These are phyloP conservation scores for Orius laevigatus DNA, from an alignment of 1,140 invertebrate genomes.

Conservation along the genomic window DNA sequence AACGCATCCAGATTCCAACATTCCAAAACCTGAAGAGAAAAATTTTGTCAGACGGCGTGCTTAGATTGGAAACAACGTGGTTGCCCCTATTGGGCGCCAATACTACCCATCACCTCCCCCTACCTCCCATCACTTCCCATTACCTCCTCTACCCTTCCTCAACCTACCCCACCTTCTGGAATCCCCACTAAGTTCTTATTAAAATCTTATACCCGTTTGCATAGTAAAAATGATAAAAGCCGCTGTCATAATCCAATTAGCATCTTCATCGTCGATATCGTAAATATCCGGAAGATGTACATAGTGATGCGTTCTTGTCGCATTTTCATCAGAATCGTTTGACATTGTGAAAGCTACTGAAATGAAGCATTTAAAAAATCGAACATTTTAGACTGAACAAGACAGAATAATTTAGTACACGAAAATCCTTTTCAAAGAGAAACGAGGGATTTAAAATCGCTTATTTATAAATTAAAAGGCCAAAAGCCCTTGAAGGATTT, in stretches of 20 bases:
- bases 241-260: constrained; percentile 82
- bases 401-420: too few species aligned
- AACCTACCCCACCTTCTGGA: too few species aligned
- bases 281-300: constrained; percentile 11
- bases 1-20: constrained; percentile 82
- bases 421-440: too few species aligned
- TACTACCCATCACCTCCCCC: too few species aligned
- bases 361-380: too few species aligned
- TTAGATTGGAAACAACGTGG: too few species aligned
- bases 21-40: constrained; percentile 47
- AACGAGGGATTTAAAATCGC: too few species aligned
- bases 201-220: constrained; percentile 62
- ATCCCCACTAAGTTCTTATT: background rate
- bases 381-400: too few species aligned
- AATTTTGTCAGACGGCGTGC: background rate
- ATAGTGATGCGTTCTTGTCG: background rate
- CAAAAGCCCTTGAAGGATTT: too few species aligned
- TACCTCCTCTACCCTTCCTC: background rate
- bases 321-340: background rate
- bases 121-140: too few species aligned
- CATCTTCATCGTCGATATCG: constrained; percentile 46
- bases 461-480: too few species aligned
- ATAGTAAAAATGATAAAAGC: constrained; percentile 94
- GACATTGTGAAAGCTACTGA: background rate
- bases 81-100: too few species aligned